Evolutionary conservation across 2,888 invertebrate species (phyloP), one percentile per base, ranked within the genome.

Genomic region (Erebia aethiops): DNA sequence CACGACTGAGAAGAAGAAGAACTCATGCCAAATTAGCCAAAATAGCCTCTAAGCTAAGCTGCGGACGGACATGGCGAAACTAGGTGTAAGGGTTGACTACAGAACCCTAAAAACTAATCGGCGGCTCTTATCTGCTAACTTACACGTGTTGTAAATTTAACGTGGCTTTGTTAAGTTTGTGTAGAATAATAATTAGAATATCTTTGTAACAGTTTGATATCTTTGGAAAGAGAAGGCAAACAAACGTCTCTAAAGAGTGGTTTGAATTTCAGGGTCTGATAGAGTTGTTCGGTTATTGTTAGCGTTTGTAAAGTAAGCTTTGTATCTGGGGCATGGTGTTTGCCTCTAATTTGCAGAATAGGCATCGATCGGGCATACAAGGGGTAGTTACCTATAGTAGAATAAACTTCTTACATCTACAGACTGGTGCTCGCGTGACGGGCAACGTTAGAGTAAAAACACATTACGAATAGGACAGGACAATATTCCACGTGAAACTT

Each of bases 381-480:
- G 80, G 81, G 79, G 81, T 85, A 85, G 86, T 88, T 87, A 35
- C 35, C 35, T 35, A 84, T 87, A 87, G 83, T 84, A 81, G 83
- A 87, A 88, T 87, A 86, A 86, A 87, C 83, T 88, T 86, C 83
- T 85, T 83, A 86, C 81, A 81, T 81, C 82, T 81, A 7, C 35
- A 82, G 78, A 75, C 72, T 71, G 63, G 68, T 72, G 81, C 78
- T 90, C 80, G 90, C 90, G 89, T 90, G 90, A 82, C 86, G 82
- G 75, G 77, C 77, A 77, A 76, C 81, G 82, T 82, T 35, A 35
- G 35, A 35, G 7, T 35, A 35, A 35, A 35, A 35, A 35, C 35
- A 35, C 35, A 35, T 7, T 35, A 35, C 35, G 7, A 35, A 35
- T 35, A 35, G 35, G 35, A 7, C 35, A 35, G 35, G 35, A 35